Base-by-base conservation (phyloP, 2,888 invertebrate species). In the Pseudococcus longispinus region DNA sequence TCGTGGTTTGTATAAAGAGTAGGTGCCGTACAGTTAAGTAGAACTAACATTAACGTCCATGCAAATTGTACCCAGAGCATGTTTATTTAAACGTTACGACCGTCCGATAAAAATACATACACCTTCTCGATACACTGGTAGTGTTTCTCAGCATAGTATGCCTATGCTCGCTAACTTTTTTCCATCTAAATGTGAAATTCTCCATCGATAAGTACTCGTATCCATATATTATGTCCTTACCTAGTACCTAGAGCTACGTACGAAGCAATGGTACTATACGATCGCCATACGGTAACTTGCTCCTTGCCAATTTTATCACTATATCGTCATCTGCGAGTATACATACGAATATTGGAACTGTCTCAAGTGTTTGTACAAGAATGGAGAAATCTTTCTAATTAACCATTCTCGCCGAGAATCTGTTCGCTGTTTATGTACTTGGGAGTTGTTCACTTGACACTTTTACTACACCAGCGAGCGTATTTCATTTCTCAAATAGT, bases 31-130 rank as follows among this genome's bases (percentile, higher is more conserved):
- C 20, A 42, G 20, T 80, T 20, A 23, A 80, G 77, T 80, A 80
- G 37, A 42, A 42, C 42, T 80, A 80, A 42, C 77, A 80, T 80
- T 20, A 80, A 80, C 42, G 77, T 80, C 42, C 37, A 80, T 80
- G 77, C 77, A 80, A 42, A 80, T 80, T 42, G 77, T 80, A 80
- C 20, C 70, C 11, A 3, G 42, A 80, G 77, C 77, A 80, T 80
- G 77, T 80, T 80, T 80, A 42, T 80, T 80, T 80, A 80, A 80
- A 80, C 77, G 42, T 42, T 80, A 42, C 37, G 20, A 42, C 20
- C 37, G 37, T 80, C 26, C 13, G 77, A 80, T 80, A 80, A 80
- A 80, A 80, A 80, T 42, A 80, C 77, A 80, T 26, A 37, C 13
- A 60, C 60, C 60, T 60, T 60, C 60, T 60, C 23, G 8, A 20